Evolutionary conservation across 1,140 invertebrate genomes (phyloP).

Genomic region (Cecropterus lyciades): DNA sequence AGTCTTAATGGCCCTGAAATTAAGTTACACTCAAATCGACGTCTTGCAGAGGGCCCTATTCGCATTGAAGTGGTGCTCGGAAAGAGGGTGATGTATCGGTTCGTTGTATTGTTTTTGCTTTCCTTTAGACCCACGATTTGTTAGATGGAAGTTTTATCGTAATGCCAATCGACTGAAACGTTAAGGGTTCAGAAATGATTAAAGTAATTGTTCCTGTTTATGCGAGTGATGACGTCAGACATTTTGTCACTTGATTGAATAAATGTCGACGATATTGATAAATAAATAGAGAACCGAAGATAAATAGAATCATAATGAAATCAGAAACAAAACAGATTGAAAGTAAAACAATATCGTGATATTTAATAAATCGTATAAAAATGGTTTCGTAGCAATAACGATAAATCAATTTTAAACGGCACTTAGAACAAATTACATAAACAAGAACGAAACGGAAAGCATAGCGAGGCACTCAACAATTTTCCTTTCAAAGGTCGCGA

Average conservation of each 20-base stretch:
- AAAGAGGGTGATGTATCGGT: conserved; percentile 28
- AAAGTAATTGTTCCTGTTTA: background rate
- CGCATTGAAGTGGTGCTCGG: conserved; percentile 33
- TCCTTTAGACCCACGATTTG: conserved; percentile 1
- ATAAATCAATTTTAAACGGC: conserved; percentile 10
- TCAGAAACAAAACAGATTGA: background rate
- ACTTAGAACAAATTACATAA: conserved; percentile 6
- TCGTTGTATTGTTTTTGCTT: conserved; percentile 22
- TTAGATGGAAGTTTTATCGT: conserved; percentile 9
- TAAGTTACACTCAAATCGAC: conserved; percentile 53
- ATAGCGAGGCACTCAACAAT: conserved; percentile 8
- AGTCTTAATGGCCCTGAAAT: conserved; percentile 53
- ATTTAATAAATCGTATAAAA: background rate
- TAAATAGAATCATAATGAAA: conserved; percentile 1
- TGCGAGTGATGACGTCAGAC: background rate
- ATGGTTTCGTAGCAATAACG: background rate
- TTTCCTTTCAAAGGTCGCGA: conserved; percentile 10
- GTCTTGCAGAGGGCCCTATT: conserved; percentile 32
- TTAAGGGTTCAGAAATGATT: background rate
- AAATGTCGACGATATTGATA: background rate
- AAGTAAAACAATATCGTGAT: background rate
- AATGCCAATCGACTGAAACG: background rate
- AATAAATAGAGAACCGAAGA: conserved; percentile 1
- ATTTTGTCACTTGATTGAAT: conserved; percentile 3
- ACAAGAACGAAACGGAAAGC: background rate